Conservation (phyloP, 2,113 vertebrate species). For the Prunella himalayana region DNA sequence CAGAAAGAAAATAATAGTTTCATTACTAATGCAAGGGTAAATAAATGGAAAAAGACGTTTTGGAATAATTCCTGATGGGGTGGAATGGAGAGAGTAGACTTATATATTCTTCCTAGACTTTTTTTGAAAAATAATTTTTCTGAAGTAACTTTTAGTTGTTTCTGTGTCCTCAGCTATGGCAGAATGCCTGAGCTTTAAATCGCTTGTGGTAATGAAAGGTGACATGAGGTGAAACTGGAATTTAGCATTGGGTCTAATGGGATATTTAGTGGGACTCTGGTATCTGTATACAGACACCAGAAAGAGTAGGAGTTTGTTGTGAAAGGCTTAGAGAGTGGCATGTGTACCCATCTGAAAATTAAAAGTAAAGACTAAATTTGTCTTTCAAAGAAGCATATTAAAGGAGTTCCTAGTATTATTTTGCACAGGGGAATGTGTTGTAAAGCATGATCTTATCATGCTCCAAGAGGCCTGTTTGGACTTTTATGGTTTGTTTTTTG, state of each 20-base stretch:
- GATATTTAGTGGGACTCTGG: background rate
- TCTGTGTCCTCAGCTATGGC: background rate
- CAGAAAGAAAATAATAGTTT: background rate
- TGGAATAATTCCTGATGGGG: background rate
- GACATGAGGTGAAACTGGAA: background rate
- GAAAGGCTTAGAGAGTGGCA: background rate
- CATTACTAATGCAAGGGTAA: background rate
- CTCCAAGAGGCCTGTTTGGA: background rate
- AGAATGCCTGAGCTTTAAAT: background rate
- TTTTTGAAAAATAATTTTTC: background rate
- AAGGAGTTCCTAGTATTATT: background rate
- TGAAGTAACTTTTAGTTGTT: background rate
- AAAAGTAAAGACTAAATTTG: background rate
- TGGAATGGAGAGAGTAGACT: background rate
- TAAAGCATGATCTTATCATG: background rate
- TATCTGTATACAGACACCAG: background rate
- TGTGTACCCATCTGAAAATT: background rate
- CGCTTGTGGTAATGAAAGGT: background rate
- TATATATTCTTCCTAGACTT: background rate
- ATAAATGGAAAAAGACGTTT: background rate
- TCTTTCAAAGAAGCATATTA: background rate
- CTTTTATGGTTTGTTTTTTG: background rate
- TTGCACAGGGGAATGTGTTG: background rate
- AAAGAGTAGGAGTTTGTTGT: background rate
- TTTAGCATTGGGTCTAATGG: background rate